A percentile compares a stretch with the other conserved stretches of the same genome.
Evolutionary conservation across 2,113 vertebrate genomes (phyloP).

Genomic region (Mastomys coucha): DNA sequence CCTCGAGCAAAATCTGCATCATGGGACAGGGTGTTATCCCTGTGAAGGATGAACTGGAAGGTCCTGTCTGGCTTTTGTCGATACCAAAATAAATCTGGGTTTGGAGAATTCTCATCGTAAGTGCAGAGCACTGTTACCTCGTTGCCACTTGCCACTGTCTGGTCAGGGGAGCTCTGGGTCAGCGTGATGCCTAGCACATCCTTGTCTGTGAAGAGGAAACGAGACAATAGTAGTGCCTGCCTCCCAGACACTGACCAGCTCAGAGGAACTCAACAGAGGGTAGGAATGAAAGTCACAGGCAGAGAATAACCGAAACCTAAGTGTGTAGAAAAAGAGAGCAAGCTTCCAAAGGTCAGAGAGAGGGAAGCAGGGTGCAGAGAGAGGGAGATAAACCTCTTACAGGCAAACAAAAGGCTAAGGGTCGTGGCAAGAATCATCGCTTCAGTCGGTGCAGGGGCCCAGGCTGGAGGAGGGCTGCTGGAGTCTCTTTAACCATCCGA

Average conservation of each 20-base stretch:
- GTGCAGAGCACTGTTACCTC: slow-evolving; percentile 1
- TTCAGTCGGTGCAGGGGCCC: background rate
- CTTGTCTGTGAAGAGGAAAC: slow-evolving; percentile 57
- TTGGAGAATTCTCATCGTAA: rapidly evolving
- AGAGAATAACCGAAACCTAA: background rate
- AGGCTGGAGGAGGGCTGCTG: background rate
- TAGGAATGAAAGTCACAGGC: background rate
- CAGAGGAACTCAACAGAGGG: background rate
- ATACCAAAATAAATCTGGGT: slow-evolving; percentile 71
- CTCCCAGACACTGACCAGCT: background rate
- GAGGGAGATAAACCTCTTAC: slow-evolving; percentile 14
- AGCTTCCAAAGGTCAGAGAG: background rate
- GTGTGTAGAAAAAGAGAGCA: background rate
- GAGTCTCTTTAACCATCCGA: background rate
- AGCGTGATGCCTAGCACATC: background rate
- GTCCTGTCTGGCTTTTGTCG: background rate
- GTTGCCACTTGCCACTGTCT: background rate
- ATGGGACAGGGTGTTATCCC: rapidly evolving
- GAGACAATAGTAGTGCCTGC: background rate
- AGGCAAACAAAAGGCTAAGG: slow-evolving; percentile 64
- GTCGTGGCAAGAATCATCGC: slow-evolving; percentile 32
- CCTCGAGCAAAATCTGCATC: background rate
- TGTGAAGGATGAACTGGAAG: slow-evolving; percentile 66
- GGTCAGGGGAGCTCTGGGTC: background rate
- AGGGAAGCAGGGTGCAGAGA: background rate